A percentile compares a stretch with the other conserved stretches of the same genome.
Evolutionary conservation across 2,797 vertebrate species (phyloP).

Genomic region (Poecile montanus): DNA sequence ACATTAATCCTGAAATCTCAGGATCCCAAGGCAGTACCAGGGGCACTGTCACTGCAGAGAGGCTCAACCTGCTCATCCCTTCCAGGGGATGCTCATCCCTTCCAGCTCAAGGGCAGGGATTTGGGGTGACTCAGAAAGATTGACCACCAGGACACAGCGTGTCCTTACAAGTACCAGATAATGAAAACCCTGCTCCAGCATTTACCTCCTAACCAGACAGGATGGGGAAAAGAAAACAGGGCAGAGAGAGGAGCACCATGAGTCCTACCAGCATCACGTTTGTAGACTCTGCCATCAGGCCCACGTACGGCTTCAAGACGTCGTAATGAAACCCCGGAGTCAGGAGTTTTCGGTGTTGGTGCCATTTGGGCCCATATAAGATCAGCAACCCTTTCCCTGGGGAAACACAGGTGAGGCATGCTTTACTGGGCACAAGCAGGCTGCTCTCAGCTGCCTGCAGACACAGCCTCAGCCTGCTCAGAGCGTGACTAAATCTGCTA

Average conservation of each 20-base stretch:
- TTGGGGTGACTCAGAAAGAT: neutral
- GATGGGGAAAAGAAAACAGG: neutral
- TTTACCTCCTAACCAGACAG: neutral
- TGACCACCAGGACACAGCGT: neutral
- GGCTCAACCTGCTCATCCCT: neutral
- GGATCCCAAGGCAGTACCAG: neutral
- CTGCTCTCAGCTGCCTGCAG: neutral
- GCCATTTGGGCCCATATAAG: conserved; percentile 86
- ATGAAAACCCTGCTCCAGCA: neutral
- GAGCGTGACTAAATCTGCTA: neutral
- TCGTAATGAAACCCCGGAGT: conserved; percentile 92
- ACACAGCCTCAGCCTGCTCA: neutral
- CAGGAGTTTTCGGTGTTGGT: conserved; percentile 86
- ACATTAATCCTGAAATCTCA: neutral
- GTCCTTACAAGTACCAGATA: neutral
- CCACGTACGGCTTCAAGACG: conserved; percentile 85
- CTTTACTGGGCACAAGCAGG: neutral
- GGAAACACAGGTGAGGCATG: conserved; percentile 16
- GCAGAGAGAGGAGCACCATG: neutral
- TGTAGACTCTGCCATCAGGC: conserved; percentile 81
- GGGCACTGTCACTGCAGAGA: neutral
- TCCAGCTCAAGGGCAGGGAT: neutral
- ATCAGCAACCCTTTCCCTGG: conserved; percentile 87
- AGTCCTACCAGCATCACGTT: conserved; percentile 85
- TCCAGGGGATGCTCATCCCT: neutral